phyloP scores from a whole-genome alignment of 1,140 invertebrate genomes.

The Paraescarpia echinospica region DNA sequence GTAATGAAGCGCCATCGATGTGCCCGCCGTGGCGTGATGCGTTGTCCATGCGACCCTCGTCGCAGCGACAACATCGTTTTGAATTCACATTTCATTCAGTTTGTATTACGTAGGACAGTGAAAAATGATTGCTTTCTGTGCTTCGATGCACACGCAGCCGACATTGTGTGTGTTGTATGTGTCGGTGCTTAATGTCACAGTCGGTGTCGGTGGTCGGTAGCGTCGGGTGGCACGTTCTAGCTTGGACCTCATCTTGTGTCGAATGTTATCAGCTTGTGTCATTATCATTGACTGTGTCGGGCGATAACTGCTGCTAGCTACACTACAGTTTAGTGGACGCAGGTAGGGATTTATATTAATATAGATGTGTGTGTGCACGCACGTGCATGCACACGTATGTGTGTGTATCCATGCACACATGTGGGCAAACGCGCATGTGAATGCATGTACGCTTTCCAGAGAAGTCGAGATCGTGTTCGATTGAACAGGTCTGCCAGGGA shows the following conservation, averaged over 20 bases:
- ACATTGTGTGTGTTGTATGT: not conserved
- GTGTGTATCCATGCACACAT: too few species aligned
- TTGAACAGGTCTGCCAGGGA: too few species aligned
- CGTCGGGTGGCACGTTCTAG: not conserved
- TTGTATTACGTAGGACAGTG: not conserved
- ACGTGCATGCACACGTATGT: not conserved
- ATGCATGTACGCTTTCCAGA: too few species aligned
- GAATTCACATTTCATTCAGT: not conserved
- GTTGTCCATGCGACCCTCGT: not conserved
- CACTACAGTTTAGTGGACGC: not conserved
- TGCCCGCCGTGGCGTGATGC: not conserved
- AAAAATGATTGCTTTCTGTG: slow-evolving; percentile 1
- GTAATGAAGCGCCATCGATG: not conserved
- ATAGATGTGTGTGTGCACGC: not conserved
- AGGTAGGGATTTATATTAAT: not conserved
- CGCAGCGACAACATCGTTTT: not conserved
- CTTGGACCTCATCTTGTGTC: not conserved
- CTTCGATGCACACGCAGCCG: not conserved
- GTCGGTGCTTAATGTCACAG: not conserved
- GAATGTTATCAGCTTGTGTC: not conserved
- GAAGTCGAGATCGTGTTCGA: too few species aligned
- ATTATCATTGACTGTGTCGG: not conserved
- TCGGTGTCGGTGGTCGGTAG: not conserved
- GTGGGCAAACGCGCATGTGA: too few species aligned
- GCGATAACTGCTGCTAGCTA: too few species aligned